Base-by-base conservation (phyloP, 2,888 invertebrate genomes). In the Criorhina ranunculi region DNA sequence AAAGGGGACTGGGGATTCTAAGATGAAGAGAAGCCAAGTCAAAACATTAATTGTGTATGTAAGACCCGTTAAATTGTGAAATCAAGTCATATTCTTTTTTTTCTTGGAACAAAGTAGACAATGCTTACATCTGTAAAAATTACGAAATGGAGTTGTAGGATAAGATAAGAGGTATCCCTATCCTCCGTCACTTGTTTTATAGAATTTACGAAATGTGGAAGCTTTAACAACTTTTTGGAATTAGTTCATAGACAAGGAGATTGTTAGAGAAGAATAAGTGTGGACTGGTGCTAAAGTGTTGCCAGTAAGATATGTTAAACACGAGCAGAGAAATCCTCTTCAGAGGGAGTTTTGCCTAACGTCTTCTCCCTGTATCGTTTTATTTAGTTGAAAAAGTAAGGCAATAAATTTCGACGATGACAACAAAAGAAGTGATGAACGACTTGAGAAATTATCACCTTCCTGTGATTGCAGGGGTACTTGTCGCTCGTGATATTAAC, bases 51-150 rank as follows among this genome's bases (percentile, higher is more conserved):
- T 69, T 70, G 69, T 60, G 69, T 69, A 70, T 62, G 73, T 73
- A 80, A 80, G 67, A 67, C 73, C 73, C 66, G 73, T 80, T 73
- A 70, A 78, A 80, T 80, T 55, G 60, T 62, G 67, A 67, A 75
- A 80, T 75, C 67, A 67, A 67, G 73, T 49, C 40, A 60, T 80
- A 55, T 69, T 42, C 64, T 9, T 53, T 55, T 37, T 57, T 57
- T 51, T 51, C 9, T 55, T 5, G 31, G 35, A 44, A 62, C 37
- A 42, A 46, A 62, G 60, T 55, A 55, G 59, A 46, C 62, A 35
- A 69, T 62, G 35, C 42, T 9, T 69, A 29, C 31, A 69, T 78
- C 40, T 78, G 69, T 78, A 53, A 70, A 55, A 62, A 62, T 60
- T 40, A 19, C n/a, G 51, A 59, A 67, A 67, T 33, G 49, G 33